Base-by-base conservation (phyloP, 2,888 invertebrate species). In the Philereme transversata region DNA sequence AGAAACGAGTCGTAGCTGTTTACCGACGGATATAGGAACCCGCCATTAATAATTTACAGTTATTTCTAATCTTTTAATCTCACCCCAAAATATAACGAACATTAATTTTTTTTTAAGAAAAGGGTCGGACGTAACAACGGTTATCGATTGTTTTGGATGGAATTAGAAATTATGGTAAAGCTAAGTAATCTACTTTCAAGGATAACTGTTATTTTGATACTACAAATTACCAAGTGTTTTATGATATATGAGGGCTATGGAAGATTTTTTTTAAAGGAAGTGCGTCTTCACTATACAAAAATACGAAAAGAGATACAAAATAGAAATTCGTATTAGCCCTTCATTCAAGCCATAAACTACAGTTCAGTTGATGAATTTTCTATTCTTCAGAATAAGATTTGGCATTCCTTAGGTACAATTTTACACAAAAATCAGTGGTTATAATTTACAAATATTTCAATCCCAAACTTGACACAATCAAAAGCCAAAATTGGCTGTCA, bases 131-230 rank as follows among this genome's bases (percentile, higher is more conserved):
- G 36, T 36, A 8, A 45, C 11, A 35, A 52, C 5, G 11, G 46
- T 50, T 54, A 57, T 57, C 56, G 53, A 38, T 44, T 44, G n/a
- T 51, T 55, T 57, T 51, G 61, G 61, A 65, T 59, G 61, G 61
- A 65, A 53, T 61, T 43, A 6, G 52, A 56, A 60, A 11, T 49
- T 10, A 34, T 55, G 22, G 22, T 22, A 22, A 1, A 22, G 22
- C 22, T 22, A 22, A 22, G 1, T 22, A 22, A 22, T 22, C 22
- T 22, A 22, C 22, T 22, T 22, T 22, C 1, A 22, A 22, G 22
- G 1, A 2, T 22, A 3, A 3, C 22, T 22, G 38, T 38, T 38
- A 38, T 38, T 38, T 38, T 38, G 38, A 6, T 38, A 38, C 38
- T 7, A 38, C 38, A 22, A 22, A 22, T 22, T 22, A 22, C 22